phyloP scores from a whole-genome alignment of 2,113 vertebrate species.

The Actinemys pallida region DNA sequence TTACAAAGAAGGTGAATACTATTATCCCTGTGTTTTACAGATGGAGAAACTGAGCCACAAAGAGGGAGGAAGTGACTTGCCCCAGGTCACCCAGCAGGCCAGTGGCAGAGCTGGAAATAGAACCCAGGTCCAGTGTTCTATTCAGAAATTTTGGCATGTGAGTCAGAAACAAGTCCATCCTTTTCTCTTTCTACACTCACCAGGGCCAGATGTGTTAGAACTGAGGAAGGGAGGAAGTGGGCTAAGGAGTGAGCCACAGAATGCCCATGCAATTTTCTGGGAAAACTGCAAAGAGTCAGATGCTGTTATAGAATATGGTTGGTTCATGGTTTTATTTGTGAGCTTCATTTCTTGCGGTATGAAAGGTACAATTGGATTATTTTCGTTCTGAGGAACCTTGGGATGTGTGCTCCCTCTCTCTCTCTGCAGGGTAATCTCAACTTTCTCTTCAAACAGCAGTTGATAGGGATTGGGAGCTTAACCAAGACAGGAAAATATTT shows the following conservation, averaged over 20 bases:
- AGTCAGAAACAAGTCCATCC: not conserved
- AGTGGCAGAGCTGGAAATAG: not conserved
- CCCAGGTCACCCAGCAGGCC: not conserved
- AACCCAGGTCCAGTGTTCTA: not conserved
- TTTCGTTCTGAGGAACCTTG: not conserved
- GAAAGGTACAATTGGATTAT: not conserved
- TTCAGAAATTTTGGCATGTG: not conserved
- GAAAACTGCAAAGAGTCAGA: not conserved
- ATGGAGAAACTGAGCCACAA: not conserved
- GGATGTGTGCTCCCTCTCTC: not conserved
- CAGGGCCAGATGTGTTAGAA: not conserved
- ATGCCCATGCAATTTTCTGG: not conserved
- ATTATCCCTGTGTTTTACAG: not conserved
- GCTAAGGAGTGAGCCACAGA: not conserved
- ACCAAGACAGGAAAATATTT: not conserved
- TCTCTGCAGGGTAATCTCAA: not conserved
- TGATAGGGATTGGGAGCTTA: not conserved
- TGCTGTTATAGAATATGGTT: not conserved
- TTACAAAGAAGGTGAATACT: not conserved
- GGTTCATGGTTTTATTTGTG: not conserved
- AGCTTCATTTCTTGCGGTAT: not conserved
- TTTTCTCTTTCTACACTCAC: not conserved
- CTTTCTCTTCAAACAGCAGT: not conserved
- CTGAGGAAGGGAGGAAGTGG: not conserved
- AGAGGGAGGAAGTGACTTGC: not conserved